These are phyloP conservation scores for Neolamprologus toae DNA, from an alignment of 2,113 vertebrate genomes.

Conservation along the genomic window DNA sequence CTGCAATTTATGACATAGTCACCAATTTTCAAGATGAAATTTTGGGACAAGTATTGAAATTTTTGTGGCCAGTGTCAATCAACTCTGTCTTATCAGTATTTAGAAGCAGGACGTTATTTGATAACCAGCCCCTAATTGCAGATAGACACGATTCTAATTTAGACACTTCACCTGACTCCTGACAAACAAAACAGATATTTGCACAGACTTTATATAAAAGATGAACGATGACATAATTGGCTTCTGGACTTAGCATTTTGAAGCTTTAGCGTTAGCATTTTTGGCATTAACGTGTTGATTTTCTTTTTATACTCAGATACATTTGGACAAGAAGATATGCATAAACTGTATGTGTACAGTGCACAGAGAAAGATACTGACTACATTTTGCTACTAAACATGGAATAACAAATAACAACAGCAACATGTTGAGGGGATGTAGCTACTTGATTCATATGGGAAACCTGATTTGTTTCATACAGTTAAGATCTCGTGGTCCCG, in stretches of 20 bases:
- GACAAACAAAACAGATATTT: neutral
- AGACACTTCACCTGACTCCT: neutral
- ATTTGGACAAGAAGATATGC: neutral
- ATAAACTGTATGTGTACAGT: neutral
- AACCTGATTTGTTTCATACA: neutral
- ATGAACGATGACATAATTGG: neutral
- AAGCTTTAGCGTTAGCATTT: neutral
- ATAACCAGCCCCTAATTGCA: neutral
- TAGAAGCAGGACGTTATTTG: neutral
- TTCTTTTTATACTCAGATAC: neutral
- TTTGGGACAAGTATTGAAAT: neutral
- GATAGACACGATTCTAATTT: neutral
- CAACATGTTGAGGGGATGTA: neutral
- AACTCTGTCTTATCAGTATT: neutral
- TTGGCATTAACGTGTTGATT: neutral
- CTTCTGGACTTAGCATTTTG: neutral
- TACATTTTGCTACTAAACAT: neutral
- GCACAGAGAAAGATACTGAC: neutral
- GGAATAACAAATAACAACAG: neutral
- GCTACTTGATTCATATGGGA: accelerated
- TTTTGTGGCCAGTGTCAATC: neutral
- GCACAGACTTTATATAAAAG: neutral
- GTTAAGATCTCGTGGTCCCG: neutral
- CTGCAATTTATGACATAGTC: neutral
- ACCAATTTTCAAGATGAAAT: accelerated